Base-by-base conservation (phyloP, 1,140 invertebrate species). In the Cepaea nemoralis region DNA sequence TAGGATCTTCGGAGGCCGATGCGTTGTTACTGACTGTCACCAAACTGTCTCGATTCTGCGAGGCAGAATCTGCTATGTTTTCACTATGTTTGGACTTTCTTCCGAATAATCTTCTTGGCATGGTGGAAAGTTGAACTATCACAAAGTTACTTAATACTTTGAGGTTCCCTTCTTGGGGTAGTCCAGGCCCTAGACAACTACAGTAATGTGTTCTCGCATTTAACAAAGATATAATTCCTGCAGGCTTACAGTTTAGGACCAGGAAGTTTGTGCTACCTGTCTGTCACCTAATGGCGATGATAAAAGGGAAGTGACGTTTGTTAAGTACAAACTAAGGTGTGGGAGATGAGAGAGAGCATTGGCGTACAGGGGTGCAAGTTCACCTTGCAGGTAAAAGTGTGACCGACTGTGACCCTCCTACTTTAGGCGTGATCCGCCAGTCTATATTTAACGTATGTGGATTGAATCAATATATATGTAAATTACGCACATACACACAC, bases 21-120 rank as follows among this genome's bases (percentile, higher is more conserved):
- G n/a, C n/a, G n/a, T n/a, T n/a, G n/a, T n/a, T n/a, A n/a, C n/a
- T n/a, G n/a, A n/a, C n/a, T n/a, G n/a, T n/a, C n/a, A n/a, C n/a
- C n/a, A n/a, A n/a, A n/a, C n/a, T n/a, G n/a, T 82, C 75, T 33
- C 66, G 19, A 37, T 70, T 73, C 59, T 80, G 48, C 31, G 55
- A 33, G 24, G 37, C 74, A 63, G 83, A 71, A 66, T 88, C 84
- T 12, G 85, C 33, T 31, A 85, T 48, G 74, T 83, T 83, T 69
- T 86, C 85, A 48, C 83, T 87, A 73, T 77, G 83, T 78, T 84
- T 84, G 66, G 85, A 85, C 80, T 87, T 87, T 77, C 85, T 87
- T 50, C 69, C 73, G 73, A 75, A 75, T 27, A 75, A 50, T n/a
- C n/a, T n/a, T 22, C 50, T 40, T 12, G 73, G 73, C 73, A 75